Evolutionary conservation across 2,113 vertebrate species (phyloP).

Genomic region (Zosterops pallidus): DNA sequence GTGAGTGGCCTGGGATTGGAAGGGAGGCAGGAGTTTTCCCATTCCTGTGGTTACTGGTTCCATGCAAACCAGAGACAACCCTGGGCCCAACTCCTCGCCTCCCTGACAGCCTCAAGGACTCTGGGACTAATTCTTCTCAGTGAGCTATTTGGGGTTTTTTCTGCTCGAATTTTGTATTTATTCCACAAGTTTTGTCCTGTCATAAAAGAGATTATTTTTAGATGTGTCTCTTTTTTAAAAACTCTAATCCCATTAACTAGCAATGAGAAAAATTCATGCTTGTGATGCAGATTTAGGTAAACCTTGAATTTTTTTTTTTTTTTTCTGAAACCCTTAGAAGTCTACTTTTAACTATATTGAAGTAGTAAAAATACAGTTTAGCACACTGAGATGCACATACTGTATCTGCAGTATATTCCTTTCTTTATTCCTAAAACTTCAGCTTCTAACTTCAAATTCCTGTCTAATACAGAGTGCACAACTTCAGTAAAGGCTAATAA

Average conservation of each 20-base stretch:
- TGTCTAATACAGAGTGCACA: background rate
- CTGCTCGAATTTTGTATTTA: background rate
- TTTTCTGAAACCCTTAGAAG: background rate
- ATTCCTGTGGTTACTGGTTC: background rate
- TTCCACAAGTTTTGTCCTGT: background rate
- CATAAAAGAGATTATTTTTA: background rate
- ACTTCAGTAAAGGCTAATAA: background rate
- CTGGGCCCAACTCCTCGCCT: background rate
- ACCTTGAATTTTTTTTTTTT: background rate
- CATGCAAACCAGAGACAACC: background rate
- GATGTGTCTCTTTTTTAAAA: background rate
- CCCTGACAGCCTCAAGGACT: background rate
- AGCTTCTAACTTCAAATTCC: background rate
- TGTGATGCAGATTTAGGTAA: background rate
- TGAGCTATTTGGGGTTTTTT: accelerated
- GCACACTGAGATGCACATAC: background rate
- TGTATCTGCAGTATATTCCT: background rate
- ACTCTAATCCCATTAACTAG: background rate
- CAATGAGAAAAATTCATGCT: background rate
- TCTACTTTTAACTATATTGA: background rate
- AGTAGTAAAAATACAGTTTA: background rate
- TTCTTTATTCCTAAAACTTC: background rate
- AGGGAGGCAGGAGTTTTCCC: background rate
- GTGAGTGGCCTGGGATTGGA: background rate
- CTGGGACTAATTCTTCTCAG: background rate